Base-by-base conservation (phyloP, 2,888 invertebrate species). In the Erebia epiphron region DNA sequence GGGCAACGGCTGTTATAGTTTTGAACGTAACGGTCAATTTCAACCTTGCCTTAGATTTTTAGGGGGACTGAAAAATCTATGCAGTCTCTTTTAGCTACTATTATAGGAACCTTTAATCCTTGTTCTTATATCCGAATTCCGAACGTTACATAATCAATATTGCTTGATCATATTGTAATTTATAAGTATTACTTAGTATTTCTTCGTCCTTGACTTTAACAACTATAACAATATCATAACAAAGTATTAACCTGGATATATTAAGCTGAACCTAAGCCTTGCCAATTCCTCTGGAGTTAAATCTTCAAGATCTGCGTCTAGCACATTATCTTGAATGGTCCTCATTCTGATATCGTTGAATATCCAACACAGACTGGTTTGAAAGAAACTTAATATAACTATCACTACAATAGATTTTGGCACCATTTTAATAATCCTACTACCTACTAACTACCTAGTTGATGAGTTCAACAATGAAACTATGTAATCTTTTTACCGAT, bases 241-340 rank as follows among this genome's bases (percentile, higher is more conserved):
- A 4, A 43, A 5, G 4, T 49, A 72, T 80, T 75, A 75, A 87
- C 88, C 87, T 73, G 88, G 88, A 77, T 82, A 88, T 65, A 86
- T 84, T 68, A 87, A 77, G 73, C 73, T 79, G 57, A 87, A 76
- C 18, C 75, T 82, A 18, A 77, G 56, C 10, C 69, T 67, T 1
- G 72, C 75, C 35, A 78, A 65, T 1, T 78, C 79, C 65, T 76
- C 76, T 0, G 69, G 73, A 26, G 69, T 72, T 1, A 75, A 63
- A 11, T 75, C 73, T 18, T 72, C 67, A 14, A 49, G 21, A 26
- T 73, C 68, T 14, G 68, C 72, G 18, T 68, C 67, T 18, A 74
- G 41, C 11, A 35, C 8, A 18, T 69, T 69, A 16, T 69, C 62
- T 43, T 67, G 49, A 18, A 77, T 60, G 35, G 57, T 62, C 14